A percentile compares a stretch with the other conserved stretches of the same genome.
Evolutionary conservation across 2,797 vertebrate genomes (phyloP).

Genomic region (Malacoctenus gilli): DNA sequence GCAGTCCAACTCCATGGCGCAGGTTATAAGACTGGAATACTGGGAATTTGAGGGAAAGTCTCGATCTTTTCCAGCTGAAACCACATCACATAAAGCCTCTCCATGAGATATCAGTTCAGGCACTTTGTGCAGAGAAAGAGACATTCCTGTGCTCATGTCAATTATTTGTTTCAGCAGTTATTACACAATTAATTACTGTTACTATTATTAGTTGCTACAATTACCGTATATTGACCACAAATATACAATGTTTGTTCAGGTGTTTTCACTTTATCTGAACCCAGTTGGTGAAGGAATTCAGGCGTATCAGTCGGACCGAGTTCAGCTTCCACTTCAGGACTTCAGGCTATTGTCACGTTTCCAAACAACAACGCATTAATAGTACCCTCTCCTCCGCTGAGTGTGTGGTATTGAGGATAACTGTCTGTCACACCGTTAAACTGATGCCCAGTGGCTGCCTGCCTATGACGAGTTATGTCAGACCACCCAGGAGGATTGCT

Average conservation of each 20-base stretch:
- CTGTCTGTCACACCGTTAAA: slow-evolving; percentile 69
- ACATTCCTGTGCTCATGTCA: slow-evolving; percentile 9
- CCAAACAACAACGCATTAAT: slow-evolving; percentile 69
- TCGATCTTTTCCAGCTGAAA: slow-evolving; percentile 18
- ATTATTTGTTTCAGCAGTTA: slow-evolving; percentile 11
- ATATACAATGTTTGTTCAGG: not conserved
- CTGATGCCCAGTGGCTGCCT: slow-evolving; percentile 76
- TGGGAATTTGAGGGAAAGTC: slow-evolving; percentile 8
- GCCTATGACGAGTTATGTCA: slow-evolving; percentile 66
- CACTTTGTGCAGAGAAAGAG: slow-evolving; percentile 10
- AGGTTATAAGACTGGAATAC: slow-evolving; percentile 21
- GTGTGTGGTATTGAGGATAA: slow-evolving; percentile 68
- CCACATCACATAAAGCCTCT: slow-evolving; percentile 19
- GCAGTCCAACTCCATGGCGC: slow-evolving; percentile 12
- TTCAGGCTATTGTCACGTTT: slow-evolving; percentile 31
- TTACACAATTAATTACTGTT: not conserved
- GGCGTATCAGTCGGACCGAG: slow-evolving; percentile 6
- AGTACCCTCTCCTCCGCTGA: slow-evolving; percentile 62
- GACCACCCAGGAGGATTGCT: slow-evolving; percentile 79
- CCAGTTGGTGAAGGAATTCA: slow-evolving; percentile 3
- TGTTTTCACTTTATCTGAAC: slow-evolving; percentile 14
- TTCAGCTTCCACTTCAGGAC: slow-evolving; percentile 5
- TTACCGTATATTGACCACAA: slow-evolving; percentile 1
- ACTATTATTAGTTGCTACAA: too few species aligned
- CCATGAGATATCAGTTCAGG: slow-evolving; percentile 18